Conservation (phyloP, 2,113 vertebrate species). For the Cheirogaleus medius region DNA sequence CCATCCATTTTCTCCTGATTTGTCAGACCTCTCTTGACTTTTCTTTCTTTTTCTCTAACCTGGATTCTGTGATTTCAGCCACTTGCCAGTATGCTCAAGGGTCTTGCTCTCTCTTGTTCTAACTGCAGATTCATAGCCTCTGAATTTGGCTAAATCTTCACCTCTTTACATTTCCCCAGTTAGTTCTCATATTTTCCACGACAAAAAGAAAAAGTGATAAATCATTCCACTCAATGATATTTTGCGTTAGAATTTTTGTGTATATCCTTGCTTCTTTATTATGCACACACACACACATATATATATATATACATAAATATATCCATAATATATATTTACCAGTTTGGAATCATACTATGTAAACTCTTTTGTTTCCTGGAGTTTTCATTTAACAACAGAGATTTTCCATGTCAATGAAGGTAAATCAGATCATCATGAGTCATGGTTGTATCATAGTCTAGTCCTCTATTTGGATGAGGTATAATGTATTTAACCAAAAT, state of each 20-base stretch:
- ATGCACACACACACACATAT: no score
- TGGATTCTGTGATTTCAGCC: neutral
- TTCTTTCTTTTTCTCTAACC: neutral
- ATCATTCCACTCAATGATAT: neutral
- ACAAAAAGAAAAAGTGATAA: neutral
- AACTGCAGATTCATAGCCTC: neutral
- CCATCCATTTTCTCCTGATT: neutral
- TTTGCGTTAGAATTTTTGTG: neutral
- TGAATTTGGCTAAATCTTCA: neutral
- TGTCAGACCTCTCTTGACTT: neutral
- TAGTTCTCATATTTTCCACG: neutral
- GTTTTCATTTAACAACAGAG: neutral
- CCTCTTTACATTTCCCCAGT: neutral
- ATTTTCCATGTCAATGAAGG: neutral
- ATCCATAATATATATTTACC: neutral
- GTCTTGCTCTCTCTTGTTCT: neutral
- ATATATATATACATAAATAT: neutral
- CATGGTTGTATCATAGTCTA: neutral
- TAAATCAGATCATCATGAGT: neutral
- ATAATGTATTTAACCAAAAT: neutral
- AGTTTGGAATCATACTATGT: neutral
- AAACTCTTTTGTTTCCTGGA: neutral
- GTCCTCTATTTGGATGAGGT: neutral
- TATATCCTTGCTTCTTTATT: neutral
- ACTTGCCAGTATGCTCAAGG: neutral